These are phyloP conservation scores for Mythimna vitellina DNA, from an alignment of 2,888 invertebrate species.

Conservation along the genomic window DNA sequence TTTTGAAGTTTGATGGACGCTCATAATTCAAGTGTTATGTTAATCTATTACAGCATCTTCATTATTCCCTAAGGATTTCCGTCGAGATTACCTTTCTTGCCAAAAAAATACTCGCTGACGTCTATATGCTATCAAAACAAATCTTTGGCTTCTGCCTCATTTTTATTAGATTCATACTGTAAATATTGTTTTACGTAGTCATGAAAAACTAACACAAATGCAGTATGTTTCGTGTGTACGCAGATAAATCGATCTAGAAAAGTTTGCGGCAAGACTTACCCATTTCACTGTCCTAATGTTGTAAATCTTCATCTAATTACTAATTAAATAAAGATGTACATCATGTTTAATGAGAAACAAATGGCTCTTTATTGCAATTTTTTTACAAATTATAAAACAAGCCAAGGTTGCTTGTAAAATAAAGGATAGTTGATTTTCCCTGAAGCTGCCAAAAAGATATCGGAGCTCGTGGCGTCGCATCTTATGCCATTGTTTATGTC, in stretches of 20 bases:
- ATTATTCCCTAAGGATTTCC: conserved; percentile 14
- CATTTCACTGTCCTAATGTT: conserved; percentile 17
- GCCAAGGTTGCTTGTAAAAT: conserved; percentile 64
- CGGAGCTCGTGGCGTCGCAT: conserved; percentile 71
- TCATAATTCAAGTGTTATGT: conserved; percentile 11
- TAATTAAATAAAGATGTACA: conserved; percentile 9
- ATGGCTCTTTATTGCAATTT: conserved; percentile 36
- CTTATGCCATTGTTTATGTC: conserved; percentile 70
- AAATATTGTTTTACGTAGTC: conserved; percentile 52
- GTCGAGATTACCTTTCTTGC: conserved; percentile 6
- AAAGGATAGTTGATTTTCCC: conserved; percentile 64
- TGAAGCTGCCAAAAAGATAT: conserved; percentile 77
- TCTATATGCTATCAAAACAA: conserved; percentile 35
- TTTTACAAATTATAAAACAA: conserved; percentile 26
- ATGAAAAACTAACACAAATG: background rate
- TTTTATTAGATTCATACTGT: conserved; percentile 43
- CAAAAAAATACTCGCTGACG: conserved; percentile 14
- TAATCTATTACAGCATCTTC: conserved; percentile 29
- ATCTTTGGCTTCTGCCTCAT: conserved; percentile 28
- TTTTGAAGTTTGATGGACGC: conserved; percentile 50
- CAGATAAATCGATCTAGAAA: conserved; percentile 24
- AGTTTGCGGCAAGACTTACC: background rate
- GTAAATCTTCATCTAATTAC: conserved; percentile 34
- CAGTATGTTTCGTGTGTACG: background rate
- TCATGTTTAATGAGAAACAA: conserved; percentile 36